Evolutionary conservation across 2,113 vertebrate genomes (phyloP).

Genomic region (Edolisoma coerulescens): DNA sequence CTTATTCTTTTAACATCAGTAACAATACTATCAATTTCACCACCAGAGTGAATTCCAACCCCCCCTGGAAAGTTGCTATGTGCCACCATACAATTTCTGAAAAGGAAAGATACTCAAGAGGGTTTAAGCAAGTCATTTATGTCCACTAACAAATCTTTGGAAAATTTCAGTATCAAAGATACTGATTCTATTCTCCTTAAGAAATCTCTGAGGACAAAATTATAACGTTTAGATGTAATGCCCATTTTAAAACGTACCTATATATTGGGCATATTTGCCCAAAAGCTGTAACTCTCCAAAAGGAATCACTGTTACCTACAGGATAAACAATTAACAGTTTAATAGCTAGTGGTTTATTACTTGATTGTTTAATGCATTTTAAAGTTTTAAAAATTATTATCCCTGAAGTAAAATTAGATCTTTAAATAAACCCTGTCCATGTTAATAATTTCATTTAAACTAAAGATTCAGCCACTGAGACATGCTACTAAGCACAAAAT

Average conservation of each 20-base stretch:
- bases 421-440: not conserved
- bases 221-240: not conserved
- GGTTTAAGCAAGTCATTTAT: not conserved
- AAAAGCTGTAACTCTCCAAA: not conserved
- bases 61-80: not conserved
- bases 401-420: not conserved
- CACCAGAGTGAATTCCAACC: not conserved
- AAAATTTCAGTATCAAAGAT: not conserved
- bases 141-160: not conserved
- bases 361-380: not conserved
- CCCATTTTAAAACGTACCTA: not conserved
- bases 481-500: not conserved
- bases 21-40: not conserved
- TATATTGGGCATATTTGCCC: not conserved
- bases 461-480: not conserved
- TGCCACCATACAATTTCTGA: not conserved
- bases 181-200: not conserved
- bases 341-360: not conserved
- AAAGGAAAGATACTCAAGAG: not conserved
- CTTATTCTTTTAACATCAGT: not conserved
- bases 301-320: not conserved
- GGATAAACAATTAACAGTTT: not conserved
- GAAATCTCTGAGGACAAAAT: not conserved
- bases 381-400: not conserved
- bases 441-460: not conserved